Percentiles rank a stretch among this genome's conserved stretches.
Conservation (phyloP, 1,140 invertebrate species). For the Diorhabda elongata region DNA sequence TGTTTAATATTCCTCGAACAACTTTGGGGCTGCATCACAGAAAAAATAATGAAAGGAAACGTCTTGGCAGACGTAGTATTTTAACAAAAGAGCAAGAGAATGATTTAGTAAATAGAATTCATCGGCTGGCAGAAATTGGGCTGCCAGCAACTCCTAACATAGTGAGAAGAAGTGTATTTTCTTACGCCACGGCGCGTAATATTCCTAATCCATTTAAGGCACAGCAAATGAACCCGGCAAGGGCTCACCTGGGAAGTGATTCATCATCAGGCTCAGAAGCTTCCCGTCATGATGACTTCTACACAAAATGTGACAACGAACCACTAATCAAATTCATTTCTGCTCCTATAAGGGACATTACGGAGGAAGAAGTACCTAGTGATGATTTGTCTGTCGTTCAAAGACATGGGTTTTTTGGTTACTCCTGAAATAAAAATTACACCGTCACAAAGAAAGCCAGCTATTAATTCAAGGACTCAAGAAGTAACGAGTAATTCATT, state of each 20-base stretch:
- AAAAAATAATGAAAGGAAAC: background rate
- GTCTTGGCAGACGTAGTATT: background rate
- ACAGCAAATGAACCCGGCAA: slow-evolving; percentile 11
- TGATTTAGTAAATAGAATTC: background rate
- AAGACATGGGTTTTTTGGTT: background rate
- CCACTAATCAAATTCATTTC: slow-evolving; percentile 1
- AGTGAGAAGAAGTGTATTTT: background rate
- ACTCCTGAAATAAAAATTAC: slow-evolving; percentile 2
- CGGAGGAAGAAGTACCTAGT: slow-evolving; percentile 5
- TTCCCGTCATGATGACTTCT: background rate
- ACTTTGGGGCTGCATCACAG: slow-evolving; percentile 7
- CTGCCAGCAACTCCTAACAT: background rate
- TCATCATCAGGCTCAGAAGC: background rate
- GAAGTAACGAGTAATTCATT: background rate
- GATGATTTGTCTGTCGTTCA: slow-evolving; percentile 6
- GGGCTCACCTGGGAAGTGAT: slow-evolving; percentile 8
- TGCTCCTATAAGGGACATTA: background rate
- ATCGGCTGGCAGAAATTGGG: background rate
- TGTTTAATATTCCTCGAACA: slow-evolving; percentile 7
- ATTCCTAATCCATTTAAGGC: slow-evolving; percentile 2
- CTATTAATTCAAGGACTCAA: background rate
- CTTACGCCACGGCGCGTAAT: background rate
- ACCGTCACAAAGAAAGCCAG: background rate
- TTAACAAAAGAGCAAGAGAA: background rate
- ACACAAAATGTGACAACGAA: slow-evolving; percentile 8